A percentile compares a stretch with the other conserved stretches of the same genome.
Evolutionary conservation across 2,888 invertebrate genomes (phyloP).

Genomic region (Tridacna crocea): DNA sequence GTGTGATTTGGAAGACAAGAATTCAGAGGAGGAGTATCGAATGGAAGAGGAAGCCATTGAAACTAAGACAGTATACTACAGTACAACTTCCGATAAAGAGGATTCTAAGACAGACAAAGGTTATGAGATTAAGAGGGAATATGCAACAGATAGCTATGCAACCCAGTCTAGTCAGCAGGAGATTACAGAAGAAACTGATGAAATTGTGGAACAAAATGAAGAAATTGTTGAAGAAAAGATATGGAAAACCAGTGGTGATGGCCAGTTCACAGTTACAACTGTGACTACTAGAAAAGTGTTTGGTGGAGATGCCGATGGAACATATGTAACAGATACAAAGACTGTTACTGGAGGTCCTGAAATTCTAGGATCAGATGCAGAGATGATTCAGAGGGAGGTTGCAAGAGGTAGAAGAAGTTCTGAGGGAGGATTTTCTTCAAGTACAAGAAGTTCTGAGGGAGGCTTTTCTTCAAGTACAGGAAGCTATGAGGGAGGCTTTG

Average conservation of each 20-base stretch:
- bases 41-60: slow-evolving; percentile 62
- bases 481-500: slow-evolving; percentile 25
- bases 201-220: slow-evolving; percentile 44
- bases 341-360: slow-evolving; percentile 60
- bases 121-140: slow-evolving; percentile 60
- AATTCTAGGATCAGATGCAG: slow-evolving; percentile 54
- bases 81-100: slow-evolving; percentile 44
- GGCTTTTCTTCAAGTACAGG: slow-evolving; percentile 7
- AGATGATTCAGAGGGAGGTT: slow-evolving; percentile 55
- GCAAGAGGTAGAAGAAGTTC: slow-evolving; percentile 46
- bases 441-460: slow-evolving; percentile 34
- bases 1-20: slow-evolving; percentile 63
- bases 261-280: slow-evolving; percentile 66
- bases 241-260: slow-evolving; percentile 65
- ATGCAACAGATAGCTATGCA: slow-evolving; percentile 40
- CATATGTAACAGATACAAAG: slow-evolving; percentile 50
- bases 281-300: slow-evolving; percentile 55
- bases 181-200: slow-evolving; percentile 24
- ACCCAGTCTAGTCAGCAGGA: slow-evolving; percentile 10
- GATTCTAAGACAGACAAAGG: slow-evolving; percentile 51
- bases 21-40: slow-evolving; percentile 63
- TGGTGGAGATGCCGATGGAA: slow-evolving; percentile 47
- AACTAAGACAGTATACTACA: slow-evolving; percentile 59
- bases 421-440: neutral
- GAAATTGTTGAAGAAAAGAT: slow-evolving; percentile 67